Evolutionary conservation across 2,113 vertebrate genomes (phyloP), one percentile per base, ranked within the genome.

Genomic region (Oncorhynchus kisutch): DNA sequence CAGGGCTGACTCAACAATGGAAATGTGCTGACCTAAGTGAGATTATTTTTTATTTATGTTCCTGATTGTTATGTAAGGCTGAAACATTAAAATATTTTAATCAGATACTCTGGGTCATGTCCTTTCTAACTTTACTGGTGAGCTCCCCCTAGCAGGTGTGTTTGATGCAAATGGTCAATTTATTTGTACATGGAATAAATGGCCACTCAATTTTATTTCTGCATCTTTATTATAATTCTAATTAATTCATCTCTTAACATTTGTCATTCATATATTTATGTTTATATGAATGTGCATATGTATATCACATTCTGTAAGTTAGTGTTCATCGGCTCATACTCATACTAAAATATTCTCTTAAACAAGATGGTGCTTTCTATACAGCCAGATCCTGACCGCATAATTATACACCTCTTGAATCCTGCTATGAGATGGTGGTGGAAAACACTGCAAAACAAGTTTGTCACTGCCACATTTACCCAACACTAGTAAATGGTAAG

Each of bases 171-270:
- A 22, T 24, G n/a, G 59, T 54, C 59, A 24, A 5, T 16, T 8
- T 22, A n/a, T 62, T 62, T 9, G n/a, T 22, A 62, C 0, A 24
- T 14, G 59, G 0, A 62, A 22, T 62, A 22, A 62, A 54, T 0
- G 12, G 4, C 74, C 14, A 54, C 85, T 84, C 24, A 88, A 84
- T 75, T 84, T 87, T 87, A 86, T 91, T 93, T 91, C 86, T 89
- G 78, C 85, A 88, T 91, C 89, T 93, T 94, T 93, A 94, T 93
- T 94, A 93, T 92, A 93, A 92, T 88, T 92, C 90, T 93, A 94
- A 92, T 87, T 91, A 87, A 90, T 77, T 85, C 67, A 86, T 93
- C 86, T 94, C 91, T 94, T 93, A 94, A 94, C 92, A 92, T 91
- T 87, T 93, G 88, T 93, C 91, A 90, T 94, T 91, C 91, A 91